Evolutionary conservation across 2,888 invertebrate genomes (phyloP), one percentile per base, ranked within the genome.

Genomic region (Aleiodes leptofemur): DNA sequence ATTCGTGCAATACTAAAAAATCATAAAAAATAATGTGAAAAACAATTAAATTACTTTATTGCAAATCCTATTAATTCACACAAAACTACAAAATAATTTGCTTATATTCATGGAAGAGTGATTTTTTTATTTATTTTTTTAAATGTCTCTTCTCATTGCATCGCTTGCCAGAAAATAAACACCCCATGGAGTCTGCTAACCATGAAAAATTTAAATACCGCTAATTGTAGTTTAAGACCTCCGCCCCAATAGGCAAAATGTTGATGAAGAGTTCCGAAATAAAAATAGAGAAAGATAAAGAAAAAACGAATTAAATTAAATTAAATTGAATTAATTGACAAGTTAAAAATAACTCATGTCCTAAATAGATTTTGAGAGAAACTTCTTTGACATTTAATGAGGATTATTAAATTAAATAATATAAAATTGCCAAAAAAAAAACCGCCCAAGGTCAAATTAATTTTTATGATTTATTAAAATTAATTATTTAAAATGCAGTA

Each of bases 191-290:
- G 79, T 83, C 81, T 84, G 81, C 82, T 84, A 85, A 84, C 82
- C 80, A 81, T 79, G 82, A 78, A 79, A 82, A 86, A 84, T 82
- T 82, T 6, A 83, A 83, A 82, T 86, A 85, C 82, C 83, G 84
- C 83, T 86, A 86, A 87, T 82, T 82, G 85, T 87, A 88, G 86
- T 85, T 81, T 87, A 87, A 87, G 86, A 83, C 84, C 84, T 86
- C 82, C 82, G 85, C 83, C 83, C 82, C 77, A 80, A 84, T 86
- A 87, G 86, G 85, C 83, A 83, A 85, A 79, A 82, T 77, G 79
- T 81, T 82, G 78, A 77, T 57, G 80, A 80, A 83, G 82, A 85
- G 81, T 83, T 83, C 82, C 83, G 84, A 85, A 23, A 83, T 86
- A 87, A 85, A 83, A 77, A 78, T n/a, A 79, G 77, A 82, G 83